Percentiles rank a stretch among this genome's conserved stretches.
phyloP scores from a whole-genome alignment of 2,888 invertebrate species.

The Diarsia mendica region DNA sequence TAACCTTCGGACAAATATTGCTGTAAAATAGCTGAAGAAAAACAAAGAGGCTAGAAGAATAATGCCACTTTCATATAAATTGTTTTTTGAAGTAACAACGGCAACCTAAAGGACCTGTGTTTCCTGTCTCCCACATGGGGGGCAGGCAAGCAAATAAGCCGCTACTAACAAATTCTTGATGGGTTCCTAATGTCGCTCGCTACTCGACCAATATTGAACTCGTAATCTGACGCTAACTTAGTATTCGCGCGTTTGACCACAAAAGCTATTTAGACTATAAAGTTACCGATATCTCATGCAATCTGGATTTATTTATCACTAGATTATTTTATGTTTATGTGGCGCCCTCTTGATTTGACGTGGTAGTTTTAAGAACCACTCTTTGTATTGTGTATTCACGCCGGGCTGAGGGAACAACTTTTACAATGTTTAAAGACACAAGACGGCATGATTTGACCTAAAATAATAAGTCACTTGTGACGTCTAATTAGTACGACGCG shows the following conservation, averaged over 20 bases:
- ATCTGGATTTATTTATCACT: not conserved
- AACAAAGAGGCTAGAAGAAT: slow-evolving; percentile 16
- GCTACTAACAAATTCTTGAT: not conserved
- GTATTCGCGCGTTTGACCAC: not conserved
- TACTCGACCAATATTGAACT: slow-evolving; percentile 1
- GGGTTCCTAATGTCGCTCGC: not conserved
- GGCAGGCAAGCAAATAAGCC: not conserved
- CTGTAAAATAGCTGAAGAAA: not conserved
- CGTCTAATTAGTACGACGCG: no score
- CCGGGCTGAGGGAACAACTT: no score
- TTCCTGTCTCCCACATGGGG: not conserved
- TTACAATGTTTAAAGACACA: no score
- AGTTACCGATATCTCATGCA: not conserved
- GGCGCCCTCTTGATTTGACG: slow-evolving; percentile 5
- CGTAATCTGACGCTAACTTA: not conserved
- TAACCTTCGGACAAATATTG: not conserved
- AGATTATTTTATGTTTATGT: slow-evolving; percentile 6
- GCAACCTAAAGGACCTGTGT: no score
- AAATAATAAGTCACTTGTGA: no score
- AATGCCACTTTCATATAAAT: slow-evolving; percentile 14
- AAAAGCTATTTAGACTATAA: not conserved
- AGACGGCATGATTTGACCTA: no score
- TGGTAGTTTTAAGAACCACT: not conserved
- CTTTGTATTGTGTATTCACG: not conserved
- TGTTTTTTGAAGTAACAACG: not conserved